Conservation (phyloP, 2,113 vertebrate genomes). For the Saguinus midas region DNA sequence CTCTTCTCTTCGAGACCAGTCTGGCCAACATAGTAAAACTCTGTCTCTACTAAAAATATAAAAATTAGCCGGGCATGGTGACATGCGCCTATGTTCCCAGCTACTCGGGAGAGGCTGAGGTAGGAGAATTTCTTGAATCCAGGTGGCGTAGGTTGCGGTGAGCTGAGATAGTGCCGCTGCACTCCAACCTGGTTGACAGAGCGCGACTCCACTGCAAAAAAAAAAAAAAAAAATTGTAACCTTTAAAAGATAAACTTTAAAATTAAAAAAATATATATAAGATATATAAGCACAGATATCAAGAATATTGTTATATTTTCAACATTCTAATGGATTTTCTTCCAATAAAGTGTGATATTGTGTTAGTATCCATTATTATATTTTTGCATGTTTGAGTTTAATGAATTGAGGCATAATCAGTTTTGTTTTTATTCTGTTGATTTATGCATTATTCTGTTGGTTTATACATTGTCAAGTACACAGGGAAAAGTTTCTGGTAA, state of each 20-base stretch:
- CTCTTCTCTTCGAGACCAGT: too few relatives aligned
- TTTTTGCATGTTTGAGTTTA: constrained; percentile 61
- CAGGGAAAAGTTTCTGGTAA: constrained; percentile 7
- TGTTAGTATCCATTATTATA: not conserved
- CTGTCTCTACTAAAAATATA: too few relatives aligned
- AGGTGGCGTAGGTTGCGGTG: too few relatives aligned
- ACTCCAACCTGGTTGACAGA: too few relatives aligned
- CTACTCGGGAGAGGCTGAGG: too few relatives aligned
- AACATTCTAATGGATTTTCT: not conserved
- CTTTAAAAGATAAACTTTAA: constrained; percentile 48
- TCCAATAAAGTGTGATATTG: not conserved
- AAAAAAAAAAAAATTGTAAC: constrained; percentile 9
- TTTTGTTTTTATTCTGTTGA: constrained; percentile 55
- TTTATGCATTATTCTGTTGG: constrained; percentile 39
- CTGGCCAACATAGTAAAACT: too few relatives aligned
- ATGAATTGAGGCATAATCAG: not conserved
- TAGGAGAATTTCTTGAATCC: too few relatives aligned
- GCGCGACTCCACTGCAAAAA: too few relatives aligned
- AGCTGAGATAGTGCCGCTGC: too few relatives aligned
- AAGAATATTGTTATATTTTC: not conserved
- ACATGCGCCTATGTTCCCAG: too few relatives aligned
- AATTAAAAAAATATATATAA: constrained; percentile 32
- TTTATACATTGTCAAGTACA: constrained; percentile 51
- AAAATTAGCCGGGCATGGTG: too few relatives aligned
- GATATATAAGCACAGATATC: not conserved